Evolutionary conservation across 1,140 invertebrate genomes (phyloP).

Genomic region (Cyclargus thomasi): DNA sequence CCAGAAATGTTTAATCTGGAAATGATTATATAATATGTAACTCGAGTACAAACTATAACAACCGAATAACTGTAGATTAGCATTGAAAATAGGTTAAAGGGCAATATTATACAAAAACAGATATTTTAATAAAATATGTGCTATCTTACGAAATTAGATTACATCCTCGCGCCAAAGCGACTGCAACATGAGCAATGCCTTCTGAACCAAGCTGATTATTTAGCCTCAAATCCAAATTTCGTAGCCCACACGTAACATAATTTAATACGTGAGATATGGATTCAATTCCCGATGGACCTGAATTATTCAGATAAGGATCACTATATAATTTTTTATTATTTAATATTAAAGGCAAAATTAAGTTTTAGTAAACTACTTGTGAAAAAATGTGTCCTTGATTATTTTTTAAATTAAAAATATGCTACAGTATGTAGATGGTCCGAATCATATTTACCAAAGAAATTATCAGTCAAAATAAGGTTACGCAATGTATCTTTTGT

Average conservation of each 20-base stretch:
- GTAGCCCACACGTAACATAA: constrained; percentile 50
- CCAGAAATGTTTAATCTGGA: constrained; percentile 62
- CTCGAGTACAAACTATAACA: neutral
- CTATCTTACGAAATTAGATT: constrained; percentile 57
- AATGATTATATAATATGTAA: constrained; percentile 18
- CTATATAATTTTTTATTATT: too few relatives aligned
- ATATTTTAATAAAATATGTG: too few relatives aligned
- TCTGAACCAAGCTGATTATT: constrained; percentile 64
- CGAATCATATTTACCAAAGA: constrained; percentile 57
- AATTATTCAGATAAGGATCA: constrained; percentile 13
- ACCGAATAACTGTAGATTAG: neutral
- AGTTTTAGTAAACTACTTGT: too few relatives aligned
- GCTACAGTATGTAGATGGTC: neutral
- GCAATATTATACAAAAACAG: too few relatives aligned
- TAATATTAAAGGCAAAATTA: too few relatives aligned
- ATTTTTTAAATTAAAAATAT: constrained; percentile 18
- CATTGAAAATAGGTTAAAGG: too few relatives aligned
- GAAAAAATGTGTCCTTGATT: too few relatives aligned
- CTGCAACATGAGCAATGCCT: constrained; percentile 61
- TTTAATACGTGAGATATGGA: constrained; percentile 58
- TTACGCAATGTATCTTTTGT: constrained; percentile 57
- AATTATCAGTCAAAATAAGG: constrained; percentile 66
- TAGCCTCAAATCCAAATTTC: constrained; percentile 60
- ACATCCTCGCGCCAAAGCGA: constrained; percentile 66
- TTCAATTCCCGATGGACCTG: constrained; percentile 61